A percentile compares a stretch with the other conserved stretches of the same genome.
Conservation (phyloP, 2,888 invertebrate species). For the Tuta absoluta region DNA sequence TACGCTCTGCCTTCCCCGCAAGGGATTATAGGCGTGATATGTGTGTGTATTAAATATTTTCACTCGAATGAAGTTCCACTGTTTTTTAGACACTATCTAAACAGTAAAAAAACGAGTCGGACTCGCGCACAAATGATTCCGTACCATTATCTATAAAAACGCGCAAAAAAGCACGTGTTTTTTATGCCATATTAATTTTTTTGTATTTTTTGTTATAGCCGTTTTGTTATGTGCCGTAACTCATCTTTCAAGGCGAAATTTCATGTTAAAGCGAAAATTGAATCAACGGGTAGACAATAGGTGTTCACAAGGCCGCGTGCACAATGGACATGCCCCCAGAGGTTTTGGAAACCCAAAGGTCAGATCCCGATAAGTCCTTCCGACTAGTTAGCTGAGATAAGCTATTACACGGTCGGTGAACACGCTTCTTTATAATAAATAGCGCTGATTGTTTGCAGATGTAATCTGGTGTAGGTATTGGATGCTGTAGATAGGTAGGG, state of each 20-base stretch:
- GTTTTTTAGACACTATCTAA: too few species aligned
- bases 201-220: too few species aligned
- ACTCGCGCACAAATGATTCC: too few species aligned
- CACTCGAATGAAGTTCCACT: too few species aligned
- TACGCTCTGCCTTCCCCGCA: too few species aligned
- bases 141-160: too few species aligned
- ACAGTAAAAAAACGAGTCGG: too few species aligned
- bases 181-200: too few species aligned
- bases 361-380: slow-evolving; percentile 70
- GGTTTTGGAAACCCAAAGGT: slow-evolving; percentile 77
- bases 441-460: neutral
- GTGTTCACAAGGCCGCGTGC: slow-evolving; percentile 50
- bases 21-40: too few species aligned
- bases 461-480: too few species aligned
- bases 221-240: slow-evolving; percentile 44
- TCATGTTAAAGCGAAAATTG: slow-evolving; percentile 65
- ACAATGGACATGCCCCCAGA: slow-evolving; percentile 61
- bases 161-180: too few species aligned
- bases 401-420: slow-evolving; percentile 64
- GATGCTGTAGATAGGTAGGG: neutral
- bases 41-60: too few species aligned
- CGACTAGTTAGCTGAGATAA: slow-evolving; percentile 61
- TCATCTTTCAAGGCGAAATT: slow-evolving; percentile 69
- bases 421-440: slow-evolving; percentile 36
- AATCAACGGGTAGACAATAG: slow-evolving; percentile 46